Conservation (phyloP, 2,888 invertebrate species). For the Chrysolina haemoptera region DNA sequence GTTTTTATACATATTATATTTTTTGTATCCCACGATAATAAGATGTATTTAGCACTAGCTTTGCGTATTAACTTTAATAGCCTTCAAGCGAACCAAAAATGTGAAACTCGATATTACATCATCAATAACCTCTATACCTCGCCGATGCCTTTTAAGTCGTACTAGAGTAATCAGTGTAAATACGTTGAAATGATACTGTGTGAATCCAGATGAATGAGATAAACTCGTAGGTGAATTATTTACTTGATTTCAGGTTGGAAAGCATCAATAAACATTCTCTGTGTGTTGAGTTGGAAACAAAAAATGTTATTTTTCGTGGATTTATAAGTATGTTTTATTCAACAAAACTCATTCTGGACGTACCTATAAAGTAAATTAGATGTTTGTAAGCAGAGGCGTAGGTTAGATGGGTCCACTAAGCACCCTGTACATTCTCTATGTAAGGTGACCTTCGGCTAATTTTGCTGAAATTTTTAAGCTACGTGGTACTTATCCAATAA, state of each 20-base stretch:
- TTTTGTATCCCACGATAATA: not conserved
- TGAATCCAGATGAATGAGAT: not conserved
- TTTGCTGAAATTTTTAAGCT: no score
- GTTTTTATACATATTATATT: not conserved
- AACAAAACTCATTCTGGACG: no score
- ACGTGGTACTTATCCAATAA: no score
- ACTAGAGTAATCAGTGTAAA: not conserved
- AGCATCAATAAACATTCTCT: no score
- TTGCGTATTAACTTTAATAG: not conserved
- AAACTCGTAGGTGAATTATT: not conserved
- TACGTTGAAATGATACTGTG: not conserved
- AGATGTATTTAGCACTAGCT: not conserved
- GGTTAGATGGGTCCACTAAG: no score
- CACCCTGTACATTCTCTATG: no score
- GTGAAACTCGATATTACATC: constrained; percentile 9
- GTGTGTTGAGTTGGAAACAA: no score
- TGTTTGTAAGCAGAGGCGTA: no score
- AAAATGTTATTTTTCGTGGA: no score
- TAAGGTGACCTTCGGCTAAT: no score
- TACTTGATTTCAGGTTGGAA: not conserved
- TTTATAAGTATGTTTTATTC: no score
- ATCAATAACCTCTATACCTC: constrained; percentile 10
- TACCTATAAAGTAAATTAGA: no score
- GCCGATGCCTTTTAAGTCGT: not conserved
- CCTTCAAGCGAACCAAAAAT: not conserved